Evolutionary conservation across 1,140 invertebrate genomes (phyloP).

Genomic region (Manduca sexta): DNA sequence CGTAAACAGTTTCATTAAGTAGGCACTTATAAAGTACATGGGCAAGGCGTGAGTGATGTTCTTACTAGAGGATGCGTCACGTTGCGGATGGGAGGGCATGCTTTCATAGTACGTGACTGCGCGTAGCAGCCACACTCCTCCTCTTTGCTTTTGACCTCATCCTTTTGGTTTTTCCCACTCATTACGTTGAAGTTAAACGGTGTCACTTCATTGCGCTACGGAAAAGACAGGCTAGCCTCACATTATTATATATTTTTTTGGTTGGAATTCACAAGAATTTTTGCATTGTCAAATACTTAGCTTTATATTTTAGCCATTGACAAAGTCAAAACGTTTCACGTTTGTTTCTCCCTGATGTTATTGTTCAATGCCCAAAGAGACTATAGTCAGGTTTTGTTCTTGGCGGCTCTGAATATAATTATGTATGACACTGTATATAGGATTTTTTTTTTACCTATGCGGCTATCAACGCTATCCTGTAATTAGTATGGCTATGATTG

Average conservation of each 20-base stretch:
- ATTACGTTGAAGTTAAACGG: constrained; percentile 23
- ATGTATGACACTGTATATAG: too few relatives aligned
- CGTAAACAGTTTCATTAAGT: too few relatives aligned
- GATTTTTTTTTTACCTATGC: too few relatives aligned
- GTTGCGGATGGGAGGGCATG: constrained; percentile 43
- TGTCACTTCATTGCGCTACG: constrained; percentile 13
- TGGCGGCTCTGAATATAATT: too few relatives aligned
- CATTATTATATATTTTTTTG: constrained; percentile 11
- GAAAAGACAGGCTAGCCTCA: constrained; percentile 8
- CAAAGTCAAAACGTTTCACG: too few relatives aligned
- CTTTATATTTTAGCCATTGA: too few relatives aligned
- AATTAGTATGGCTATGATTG: too few relatives aligned
- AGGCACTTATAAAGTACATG: too few relatives aligned
- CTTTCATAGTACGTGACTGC: constrained; percentile 24
- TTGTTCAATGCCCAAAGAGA: too few relatives aligned
- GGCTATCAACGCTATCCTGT: too few relatives aligned
- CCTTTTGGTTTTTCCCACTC: constrained; percentile 32
- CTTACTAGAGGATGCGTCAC: constrained; percentile 58
- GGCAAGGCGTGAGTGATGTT: background rate
- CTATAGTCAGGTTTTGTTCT: too few relatives aligned
- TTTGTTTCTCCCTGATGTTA: too few relatives aligned
- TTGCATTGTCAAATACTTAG: constrained; percentile 4
- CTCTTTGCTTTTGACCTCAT: constrained; percentile 33
- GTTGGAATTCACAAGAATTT: constrained; percentile 6
- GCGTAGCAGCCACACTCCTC: constrained; percentile 38